Base-by-base conservation (phyloP, 2,888 invertebrate species). In the Lycocerus yunnanus region DNA sequence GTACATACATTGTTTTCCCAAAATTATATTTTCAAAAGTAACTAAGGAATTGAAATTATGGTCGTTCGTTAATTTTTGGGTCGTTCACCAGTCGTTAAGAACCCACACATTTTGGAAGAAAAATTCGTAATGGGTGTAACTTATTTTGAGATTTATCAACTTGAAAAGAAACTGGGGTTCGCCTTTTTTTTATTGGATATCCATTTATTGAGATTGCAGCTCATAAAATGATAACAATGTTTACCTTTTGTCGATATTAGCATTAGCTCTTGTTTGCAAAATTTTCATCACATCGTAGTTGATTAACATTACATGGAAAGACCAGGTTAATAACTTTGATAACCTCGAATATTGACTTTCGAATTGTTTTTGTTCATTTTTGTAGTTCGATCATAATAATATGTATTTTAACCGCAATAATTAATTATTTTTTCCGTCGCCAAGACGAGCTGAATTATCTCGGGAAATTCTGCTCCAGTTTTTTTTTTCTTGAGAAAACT, bases 271-370 rank as follows among this genome's bases (percentile, higher is more conserved):
- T 43, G 43, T 43, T 43, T 43, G 43, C 43, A 43, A 43, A 43
- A n/a, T 43, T 43, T 43, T 43, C 8, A n/a, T n/a, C 43, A 43
- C n/a, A 6, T n/a, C n/a, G 43, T 63, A 63, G n/a, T 63, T 63
- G 4, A 63, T 63, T 59, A 59, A 59, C 15, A 59, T 59, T 63
- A n/a, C n/a, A 63, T 13, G 61, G 61, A 63, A n/a, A 18, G 16
- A 63, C 2, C 61, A 63, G 61, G 61, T 63, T 63, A 63, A 63
- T 10, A 63, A 63, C 61, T 18, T 63, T n/a, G 61, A 63, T 63
- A 63, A 63, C 61, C 61, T 63, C 61, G 18, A 63, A 63, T 63
- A 16, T 63, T 63, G n/a, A 18, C 61, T 63, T 43, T 43, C 43
- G 43, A 13, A 43, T 43, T 15, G 61, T 63, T 63, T 63, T 63